Evolutionary conservation across 2,113 vertebrate species (phyloP).

Genomic region (Crotalus helleri): DNA sequence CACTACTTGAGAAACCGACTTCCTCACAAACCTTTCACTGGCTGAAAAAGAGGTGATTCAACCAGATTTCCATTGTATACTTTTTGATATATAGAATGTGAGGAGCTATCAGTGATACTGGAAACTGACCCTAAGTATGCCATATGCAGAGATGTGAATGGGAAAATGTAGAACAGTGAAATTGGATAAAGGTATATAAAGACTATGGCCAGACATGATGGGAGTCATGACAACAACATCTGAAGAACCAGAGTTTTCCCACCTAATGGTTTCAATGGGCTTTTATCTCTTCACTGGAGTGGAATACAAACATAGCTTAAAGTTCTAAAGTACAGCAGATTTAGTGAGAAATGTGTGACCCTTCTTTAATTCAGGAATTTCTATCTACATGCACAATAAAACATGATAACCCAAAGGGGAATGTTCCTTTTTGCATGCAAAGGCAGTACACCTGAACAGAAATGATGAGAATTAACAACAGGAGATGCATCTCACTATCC

Average conservation of each 20-base stretch:
- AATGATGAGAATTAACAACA: neutral
- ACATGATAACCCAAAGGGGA: neutral
- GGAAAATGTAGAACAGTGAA: neutral
- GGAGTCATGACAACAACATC: neutral
- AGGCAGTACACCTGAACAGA: neutral
- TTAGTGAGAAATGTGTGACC: neutral
- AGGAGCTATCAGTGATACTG: neutral
- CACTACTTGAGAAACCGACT: neutral
- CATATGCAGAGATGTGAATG: neutral
- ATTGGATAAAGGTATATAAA: neutral
- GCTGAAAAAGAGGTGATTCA: neutral
- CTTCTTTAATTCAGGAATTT: neutral
- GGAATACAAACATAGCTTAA: neutral
- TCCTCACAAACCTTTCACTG: neutral
- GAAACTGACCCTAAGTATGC: neutral
- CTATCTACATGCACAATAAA: neutral
- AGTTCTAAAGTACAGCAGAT: neutral
- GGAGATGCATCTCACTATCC: neutral
- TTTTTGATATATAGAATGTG: neutral
- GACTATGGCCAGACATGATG: neutral
- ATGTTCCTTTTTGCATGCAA: neutral
- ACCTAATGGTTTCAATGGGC: neutral
- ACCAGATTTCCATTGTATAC: neutral
- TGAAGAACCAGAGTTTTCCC: neutral
- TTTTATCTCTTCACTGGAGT: neutral